Evolutionary conservation across 2,113 vertebrate genomes (phyloP).

Genomic region (Falco punctatus): DNA sequence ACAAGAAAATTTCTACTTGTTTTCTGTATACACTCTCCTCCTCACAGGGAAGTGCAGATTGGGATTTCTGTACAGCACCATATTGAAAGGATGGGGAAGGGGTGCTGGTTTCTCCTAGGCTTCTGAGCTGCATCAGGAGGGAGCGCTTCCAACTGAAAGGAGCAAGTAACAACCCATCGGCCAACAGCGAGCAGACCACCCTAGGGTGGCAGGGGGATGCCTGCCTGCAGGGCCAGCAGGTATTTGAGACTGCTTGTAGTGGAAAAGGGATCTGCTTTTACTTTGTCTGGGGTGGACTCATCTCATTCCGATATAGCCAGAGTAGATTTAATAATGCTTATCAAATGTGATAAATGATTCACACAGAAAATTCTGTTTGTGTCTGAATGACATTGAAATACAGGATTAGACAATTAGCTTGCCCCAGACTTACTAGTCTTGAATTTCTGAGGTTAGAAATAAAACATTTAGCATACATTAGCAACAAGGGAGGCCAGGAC

Average conservation of each 20-base stretch:
- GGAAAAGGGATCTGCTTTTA: background rate
- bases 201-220: background rate
- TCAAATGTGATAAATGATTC: background rate
- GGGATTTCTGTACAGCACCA: background rate
- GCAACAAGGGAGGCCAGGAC: background rate
- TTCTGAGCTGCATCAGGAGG: background rate
- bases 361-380: background rate
- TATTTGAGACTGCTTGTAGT: background rate
- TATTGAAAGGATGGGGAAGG: background rate
- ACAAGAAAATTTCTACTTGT: accelerated
- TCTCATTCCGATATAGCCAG: background rate
- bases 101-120: background rate
- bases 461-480: background rate
- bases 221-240: background rate
- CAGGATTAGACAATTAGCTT: background rate
- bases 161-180: background rate
- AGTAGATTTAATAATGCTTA: background rate
- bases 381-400: background rate
- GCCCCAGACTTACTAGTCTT: background rate
- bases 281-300: background rate
- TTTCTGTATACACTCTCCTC: background rate
- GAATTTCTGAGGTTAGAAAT: background rate
- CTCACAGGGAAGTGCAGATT: accelerated
- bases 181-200: background rate
- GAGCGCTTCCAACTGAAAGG: background rate